A percentile compares a stretch with the other conserved stretches of the same genome.
These are phyloP conservation scores for Strigamia maritima DNA, from an alignment of 2,888 invertebrate species.

Conservation along the genomic window DNA sequence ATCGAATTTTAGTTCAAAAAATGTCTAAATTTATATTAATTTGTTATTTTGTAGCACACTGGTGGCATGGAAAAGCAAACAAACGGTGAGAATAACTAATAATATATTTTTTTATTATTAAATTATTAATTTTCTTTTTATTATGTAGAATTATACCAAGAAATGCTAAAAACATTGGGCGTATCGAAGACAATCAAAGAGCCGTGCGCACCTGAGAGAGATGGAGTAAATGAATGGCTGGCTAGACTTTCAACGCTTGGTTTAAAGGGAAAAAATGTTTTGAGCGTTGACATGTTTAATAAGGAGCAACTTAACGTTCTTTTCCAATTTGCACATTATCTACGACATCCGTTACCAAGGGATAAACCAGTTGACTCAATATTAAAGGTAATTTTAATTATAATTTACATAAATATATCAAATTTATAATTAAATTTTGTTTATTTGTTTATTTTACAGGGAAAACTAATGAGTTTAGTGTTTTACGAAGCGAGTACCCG, in stretches of 20 bases:
- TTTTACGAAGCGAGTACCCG: slow-evolving; percentile 98
- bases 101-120: too few species aligned
- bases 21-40: too few species aligned
- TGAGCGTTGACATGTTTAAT: slow-evolving; percentile 79
- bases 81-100: too few species aligned
- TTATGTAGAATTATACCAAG: slow-evolving; percentile 45
- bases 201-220: too few species aligned
- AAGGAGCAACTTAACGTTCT: slow-evolving; percentile 84
- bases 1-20: too few species aligned
- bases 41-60: too few species aligned
- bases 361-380: slow-evolving; percentile 81
- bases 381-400: slow-evolving; percentile 60
- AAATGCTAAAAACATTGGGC: slow-evolving; percentile 46
- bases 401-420: neutral
- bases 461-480: slow-evolving; percentile 91
- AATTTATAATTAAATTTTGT: neutral
- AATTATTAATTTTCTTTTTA: too few species aligned
- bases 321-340: slow-evolving; percentile 87
- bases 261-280: slow-evolving; percentile 71
- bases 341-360: slow-evolving; percentile 76
- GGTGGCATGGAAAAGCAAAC: too few species aligned
- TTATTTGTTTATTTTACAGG: slow-evolving; percentile 55
- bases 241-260: slow-evolving; percentile 41
- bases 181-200: slow-evolving; percentile 26
- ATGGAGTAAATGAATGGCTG: neutral